phyloP scores from a whole-genome alignment of 2,797 vertebrate species.

The Pristis pectinata region DNA sequence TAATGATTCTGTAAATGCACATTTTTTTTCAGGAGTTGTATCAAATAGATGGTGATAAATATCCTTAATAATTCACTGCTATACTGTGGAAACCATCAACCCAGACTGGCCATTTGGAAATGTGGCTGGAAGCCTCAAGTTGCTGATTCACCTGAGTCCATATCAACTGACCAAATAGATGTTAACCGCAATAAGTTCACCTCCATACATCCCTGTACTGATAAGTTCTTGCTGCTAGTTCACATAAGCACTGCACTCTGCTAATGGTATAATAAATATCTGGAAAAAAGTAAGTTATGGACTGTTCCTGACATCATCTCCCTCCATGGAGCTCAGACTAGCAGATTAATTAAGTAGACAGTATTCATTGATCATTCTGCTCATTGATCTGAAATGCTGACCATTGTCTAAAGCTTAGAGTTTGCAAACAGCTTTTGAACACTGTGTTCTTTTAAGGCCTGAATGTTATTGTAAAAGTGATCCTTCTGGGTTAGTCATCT shows the following conservation, averaged over 20 bases:
- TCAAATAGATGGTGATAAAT: background rate
- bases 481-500: constrained; percentile 1
- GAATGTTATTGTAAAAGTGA: background rate
- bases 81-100: background rate
- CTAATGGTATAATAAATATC: background rate
- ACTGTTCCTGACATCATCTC: background rate
- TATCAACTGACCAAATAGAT: background rate
- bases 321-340: background rate
- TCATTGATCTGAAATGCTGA: background rate
- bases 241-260: background rate
- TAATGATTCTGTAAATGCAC: background rate
- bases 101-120: background rate
- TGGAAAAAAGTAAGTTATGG: background rate
- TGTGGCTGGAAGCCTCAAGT: background rate
- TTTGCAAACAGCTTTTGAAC: background rate
- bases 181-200: background rate
- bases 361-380: background rate
- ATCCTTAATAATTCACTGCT: background rate
- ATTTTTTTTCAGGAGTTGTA: background rate
- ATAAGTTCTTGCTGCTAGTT: background rate
- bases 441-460: background rate
- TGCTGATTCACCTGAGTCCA: background rate
- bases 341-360: background rate
- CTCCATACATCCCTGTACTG: background rate
- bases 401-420: background rate